phyloP scores from a whole-genome alignment of 2,797 vertebrate genomes.

The Pseudochirops cupreus region DNA sequence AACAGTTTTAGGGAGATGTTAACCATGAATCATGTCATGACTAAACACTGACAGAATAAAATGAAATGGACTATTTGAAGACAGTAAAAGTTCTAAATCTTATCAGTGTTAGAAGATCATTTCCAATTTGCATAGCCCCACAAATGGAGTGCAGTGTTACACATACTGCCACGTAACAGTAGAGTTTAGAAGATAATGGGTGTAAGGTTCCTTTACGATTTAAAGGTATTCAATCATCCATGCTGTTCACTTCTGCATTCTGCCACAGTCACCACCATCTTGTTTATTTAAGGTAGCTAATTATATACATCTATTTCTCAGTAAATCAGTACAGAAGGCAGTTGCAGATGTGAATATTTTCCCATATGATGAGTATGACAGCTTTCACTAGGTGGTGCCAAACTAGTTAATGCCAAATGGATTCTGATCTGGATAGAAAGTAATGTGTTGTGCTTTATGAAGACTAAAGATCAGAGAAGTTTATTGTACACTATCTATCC shows the following conservation, averaged over 20 bases:
- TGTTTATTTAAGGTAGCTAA: not conserved
- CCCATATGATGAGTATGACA: rapidly evolving
- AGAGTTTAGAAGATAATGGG: not conserved
- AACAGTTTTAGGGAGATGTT: slow-evolving; percentile 63
- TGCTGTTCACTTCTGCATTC: not conserved
- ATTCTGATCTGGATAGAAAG: slow-evolving; percentile 60
- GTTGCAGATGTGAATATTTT: not conserved
- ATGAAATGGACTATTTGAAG: slow-evolving; percentile 33
- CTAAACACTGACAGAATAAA: slow-evolving; percentile 56
- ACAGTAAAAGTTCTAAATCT: not conserved
- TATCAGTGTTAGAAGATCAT: rapidly evolving
- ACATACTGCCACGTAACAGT: not conserved
- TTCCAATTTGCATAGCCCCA: slow-evolving; percentile 33
- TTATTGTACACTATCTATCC: slow-evolving; percentile 75
- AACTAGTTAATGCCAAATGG: not conserved
- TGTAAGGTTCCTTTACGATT: not conserved
- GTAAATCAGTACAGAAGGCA: not conserved
- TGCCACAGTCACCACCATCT: not conserved
- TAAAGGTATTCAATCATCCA: not conserved
- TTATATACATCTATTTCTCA: slow-evolving; percentile 10
- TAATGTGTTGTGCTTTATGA: slow-evolving; percentile 57
- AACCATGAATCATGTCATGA: slow-evolving; percentile 44
- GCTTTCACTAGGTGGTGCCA: slow-evolving; percentile 7
- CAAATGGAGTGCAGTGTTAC: slow-evolving; percentile 15
- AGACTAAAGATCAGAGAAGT: slow-evolving; percentile 68